A percentile compares a stretch with the other conserved stretches of the same genome.
These are phyloP conservation scores for Leptopilina myrica DNA, from an alignment of 2,888 invertebrate species.

Conservation along the genomic window DNA sequence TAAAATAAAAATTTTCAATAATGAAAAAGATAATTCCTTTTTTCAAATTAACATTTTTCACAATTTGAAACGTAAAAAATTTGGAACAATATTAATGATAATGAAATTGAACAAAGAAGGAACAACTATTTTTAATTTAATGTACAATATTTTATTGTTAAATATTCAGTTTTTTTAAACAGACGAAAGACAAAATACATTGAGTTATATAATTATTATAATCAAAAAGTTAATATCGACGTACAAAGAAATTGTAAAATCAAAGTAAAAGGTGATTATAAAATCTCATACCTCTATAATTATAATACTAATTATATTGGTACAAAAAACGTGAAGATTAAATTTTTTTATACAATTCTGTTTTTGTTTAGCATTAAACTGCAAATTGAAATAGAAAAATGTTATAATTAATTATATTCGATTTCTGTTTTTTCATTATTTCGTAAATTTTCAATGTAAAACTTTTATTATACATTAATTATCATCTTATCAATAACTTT, in stretches of 20 bases:
- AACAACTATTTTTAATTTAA: not conserved
- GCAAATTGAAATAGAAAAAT: not conserved
- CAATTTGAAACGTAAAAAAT: not conserved
- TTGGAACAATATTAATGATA: not conserved
- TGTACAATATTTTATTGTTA: constrained; percentile 14
- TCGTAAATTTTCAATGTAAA: too few relatives aligned
- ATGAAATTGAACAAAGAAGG: not conserved
- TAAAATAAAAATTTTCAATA: not conserved
- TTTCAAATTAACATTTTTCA: not conserved
- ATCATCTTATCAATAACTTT: not conserved
- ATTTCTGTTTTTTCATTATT: too few relatives aligned
- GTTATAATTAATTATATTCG: too few relatives aligned
- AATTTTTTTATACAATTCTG: constrained; percentile 7
- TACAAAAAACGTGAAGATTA: not conserved
- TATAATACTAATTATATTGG: not conserved
- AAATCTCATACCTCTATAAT: not conserved
- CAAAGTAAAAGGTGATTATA: constrained; percentile 32
- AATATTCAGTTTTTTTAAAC: constrained; percentile 8
- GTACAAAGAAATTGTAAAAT: constrained; percentile 22
- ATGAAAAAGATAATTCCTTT: not conserved
- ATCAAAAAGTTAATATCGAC: constrained; percentile 25
- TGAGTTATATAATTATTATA: constrained; percentile 16
- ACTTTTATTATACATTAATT: constrained; percentile 2
- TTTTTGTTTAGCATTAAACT: constrained; percentile 1
- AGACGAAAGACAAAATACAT: constrained; percentile 12